Base-by-base conservation (phyloP, 1,140 invertebrate species). In the Littorina saxatilis region DNA sequence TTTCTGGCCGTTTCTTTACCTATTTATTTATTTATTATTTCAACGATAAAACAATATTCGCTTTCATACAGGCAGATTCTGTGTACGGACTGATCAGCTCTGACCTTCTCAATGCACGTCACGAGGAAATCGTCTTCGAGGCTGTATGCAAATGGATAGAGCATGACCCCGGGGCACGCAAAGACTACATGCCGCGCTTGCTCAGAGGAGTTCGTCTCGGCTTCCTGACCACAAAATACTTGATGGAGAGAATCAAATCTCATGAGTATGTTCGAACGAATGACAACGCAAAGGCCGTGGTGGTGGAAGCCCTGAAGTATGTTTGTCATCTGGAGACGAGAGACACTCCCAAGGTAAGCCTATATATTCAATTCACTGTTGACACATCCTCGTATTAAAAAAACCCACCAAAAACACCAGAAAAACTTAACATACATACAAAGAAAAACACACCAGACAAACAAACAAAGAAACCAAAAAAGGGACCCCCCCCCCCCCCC, bases 71-170 rank as follows among this genome's bases (percentile, higher is more conserved):
- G 29, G 96, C 98, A 29, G 95, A 96, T 76, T 97, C 99, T 92
- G 93, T 99, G 83, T 96, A 98, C 40, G 97, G 98, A 88, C 98
- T 99, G 82, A 97, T 99, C 87, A 96, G 96, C 20, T 97, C 96
- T 82, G 99, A 99, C 92, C 97, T 99, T 92, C 94, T 99, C 4
- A 99, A 99, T 93, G 97, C 99, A 11, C 95, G 97, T 87, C 97
- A 96, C 37, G 99, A 99, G 93, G 98, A 99, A 92, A 96, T 99
- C 82, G 96, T 97, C 43, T 93, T 92, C 91, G 97, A 96, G 92
- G 98, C 98, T 2, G 97, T 99, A 63, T 98, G 99, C 96, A 96
- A 96, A 83, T 99, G 99, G 99, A 96, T 99, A 39, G 98, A 98
- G 90, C 98, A 98, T 92, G 98, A 98, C 91, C 96, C 98, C 27